Conservation (phyloP, 2,888 invertebrate genomes). For the Microctonus brassicae region DNA sequence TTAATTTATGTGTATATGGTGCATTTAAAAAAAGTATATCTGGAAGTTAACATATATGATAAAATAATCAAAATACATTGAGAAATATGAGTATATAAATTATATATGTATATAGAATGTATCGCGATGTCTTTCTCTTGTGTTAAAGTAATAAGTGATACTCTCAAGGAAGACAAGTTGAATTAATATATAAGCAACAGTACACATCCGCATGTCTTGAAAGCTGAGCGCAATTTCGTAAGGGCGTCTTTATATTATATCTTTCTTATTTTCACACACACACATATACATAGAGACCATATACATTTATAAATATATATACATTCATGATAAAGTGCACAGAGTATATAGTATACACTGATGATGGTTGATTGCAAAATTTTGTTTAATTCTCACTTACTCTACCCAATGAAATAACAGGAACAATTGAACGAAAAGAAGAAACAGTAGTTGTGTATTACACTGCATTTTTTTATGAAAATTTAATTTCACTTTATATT, state of each 20-base stretch:
- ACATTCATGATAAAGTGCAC: not conserved
- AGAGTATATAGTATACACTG: not conserved
- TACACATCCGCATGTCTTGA: conserved; percentile 27
- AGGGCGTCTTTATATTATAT: conserved; percentile 20
- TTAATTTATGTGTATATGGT: too few species aligned
- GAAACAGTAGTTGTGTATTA: too few species aligned
- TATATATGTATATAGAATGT: too few species aligned
- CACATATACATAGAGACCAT: too few species aligned
- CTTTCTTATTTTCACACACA: not conserved
- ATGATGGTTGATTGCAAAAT: conserved; percentile 11
- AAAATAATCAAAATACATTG: too few species aligned
- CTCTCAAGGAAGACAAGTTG: too few species aligned
- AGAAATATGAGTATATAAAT: too few species aligned
- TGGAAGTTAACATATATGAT: too few species aligned
- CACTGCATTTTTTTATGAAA: not conserved
- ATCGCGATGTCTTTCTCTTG: too few species aligned
- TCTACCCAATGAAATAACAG: conserved; percentile 17
- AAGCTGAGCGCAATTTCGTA: conserved; percentile 20
- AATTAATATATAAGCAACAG: too few species aligned
- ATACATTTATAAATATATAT: not conserved
- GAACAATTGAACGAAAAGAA: conserved; percentile 22
- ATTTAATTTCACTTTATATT: conserved; percentile 17
- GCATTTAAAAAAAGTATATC: too few species aligned
- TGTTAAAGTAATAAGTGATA: too few species aligned
- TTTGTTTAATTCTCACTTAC: not conserved